Evolutionary conservation across 2,888 invertebrate genomes (phyloP), one percentile per base, ranked within the genome.

Genomic region (Tetropium fuscum): DNA sequence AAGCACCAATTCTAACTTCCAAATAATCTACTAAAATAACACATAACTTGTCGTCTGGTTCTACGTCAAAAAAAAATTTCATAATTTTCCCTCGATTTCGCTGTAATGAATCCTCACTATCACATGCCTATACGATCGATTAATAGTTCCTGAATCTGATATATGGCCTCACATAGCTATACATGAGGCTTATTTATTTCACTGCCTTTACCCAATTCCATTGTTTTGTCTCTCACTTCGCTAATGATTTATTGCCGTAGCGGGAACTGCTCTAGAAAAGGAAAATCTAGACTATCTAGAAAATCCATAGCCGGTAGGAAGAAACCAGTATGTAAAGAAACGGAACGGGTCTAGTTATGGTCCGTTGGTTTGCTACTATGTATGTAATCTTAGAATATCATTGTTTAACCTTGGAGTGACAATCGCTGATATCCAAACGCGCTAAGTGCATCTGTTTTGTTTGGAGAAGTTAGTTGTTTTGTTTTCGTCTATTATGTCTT

Each of bases 261-360:
- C 22, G 10, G 25, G 20, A 43, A 1, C 2, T 36, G 36, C 20
- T 15, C 48, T 48, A 48, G 48, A n/a, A n/a, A n/a, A n/a, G n/a
- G n/a, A n/a, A n/a, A n/a, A n/a, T n/a, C n/a, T n/a, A n/a, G n/a
- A n/a, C n/a, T n/a, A n/a, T n/a, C n/a, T n/a, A n/a, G n/a, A 48
- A 34, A 36, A 22, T 36, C 32, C 22, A 48, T 30, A 32, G 34
- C 11, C 32, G 3, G 20, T 15, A 13, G 13, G 16, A 27, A 32
- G 10, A 48, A 32, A 20, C 36, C 38, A 20, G 20, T 25, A 18
- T 16, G 36, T 22, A 11, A 48, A 48, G 48, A 48, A 48, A 48
- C 38, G 36, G 48, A 71, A 71, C 69, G 68, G 62, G 70, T 69
- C 68, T 63, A 69, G 70, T 64, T 71, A 68, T 63, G 70, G 60